Evolutionary conservation across 2,113 vertebrate species (phyloP).

Genomic region (Gracilinanus agilis): DNA sequence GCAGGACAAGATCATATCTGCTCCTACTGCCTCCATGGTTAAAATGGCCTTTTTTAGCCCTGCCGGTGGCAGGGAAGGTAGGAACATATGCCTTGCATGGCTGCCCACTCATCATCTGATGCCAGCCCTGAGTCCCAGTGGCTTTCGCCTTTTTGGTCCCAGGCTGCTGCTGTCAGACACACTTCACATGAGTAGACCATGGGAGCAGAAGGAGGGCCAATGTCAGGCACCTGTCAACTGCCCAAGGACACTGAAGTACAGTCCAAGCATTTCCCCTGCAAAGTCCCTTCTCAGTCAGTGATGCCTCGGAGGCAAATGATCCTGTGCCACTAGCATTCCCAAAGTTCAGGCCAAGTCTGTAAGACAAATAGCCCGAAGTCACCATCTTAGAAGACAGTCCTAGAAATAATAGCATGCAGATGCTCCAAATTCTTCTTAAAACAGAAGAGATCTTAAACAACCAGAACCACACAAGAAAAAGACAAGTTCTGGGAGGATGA

Average conservation of each 20-base stretch:
- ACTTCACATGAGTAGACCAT: slow-evolving; percentile 73
- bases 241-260: slow-evolving; percentile 75
- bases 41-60: slow-evolving; percentile 53
- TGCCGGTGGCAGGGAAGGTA: slow-evolving; percentile 2
- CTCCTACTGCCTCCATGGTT: slow-evolving; percentile 48
- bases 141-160: slow-evolving; percentile 62
- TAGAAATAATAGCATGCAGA: not conserved
- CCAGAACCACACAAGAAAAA: not conserved
- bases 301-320: slow-evolving; percentile 63
- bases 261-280: slow-evolving; percentile 75
- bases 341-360: slow-evolving; percentile 64
- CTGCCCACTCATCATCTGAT: not conserved
- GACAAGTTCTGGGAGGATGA: not conserved
- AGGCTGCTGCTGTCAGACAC: slow-evolving; percentile 75
- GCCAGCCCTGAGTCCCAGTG: slow-evolving; percentile 46
- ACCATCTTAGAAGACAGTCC: not conserved
- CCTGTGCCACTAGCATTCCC: slow-evolving; percentile 64
- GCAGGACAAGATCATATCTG: slow-evolving; percentile 41
- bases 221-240: slow-evolving; percentile 59
- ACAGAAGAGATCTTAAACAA: not conserved
- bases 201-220: slow-evolving; percentile 68
- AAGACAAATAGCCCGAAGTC: slow-evolving; percentile 48
- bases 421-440: not conserved
- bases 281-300: slow-evolving; percentile 70
- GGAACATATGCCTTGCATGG: slow-evolving; percentile 56